Percentiles rank a stretch among this genome's conserved stretches.
Evolutionary conservation across 2,113 vertebrate genomes (phyloP).

Genomic region (Hymenochirus boettgeri): DNA sequence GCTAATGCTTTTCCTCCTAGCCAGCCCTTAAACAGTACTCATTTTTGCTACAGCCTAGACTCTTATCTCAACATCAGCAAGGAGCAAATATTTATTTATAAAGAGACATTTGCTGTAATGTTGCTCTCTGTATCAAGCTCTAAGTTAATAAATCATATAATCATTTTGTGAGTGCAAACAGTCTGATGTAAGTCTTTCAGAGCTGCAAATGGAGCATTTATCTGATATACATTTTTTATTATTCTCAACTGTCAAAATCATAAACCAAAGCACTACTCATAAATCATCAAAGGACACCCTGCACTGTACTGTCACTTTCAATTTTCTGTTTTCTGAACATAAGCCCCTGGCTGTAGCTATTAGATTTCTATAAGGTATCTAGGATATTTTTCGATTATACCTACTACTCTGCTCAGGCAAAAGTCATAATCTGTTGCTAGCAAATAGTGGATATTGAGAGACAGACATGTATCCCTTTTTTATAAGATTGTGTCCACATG

Average conservation of each 20-base stretch:
- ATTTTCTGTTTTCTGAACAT: conserved; percentile 18
- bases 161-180: conserved; percentile 10
- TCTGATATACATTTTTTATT: conserved; percentile 20
- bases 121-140: not conserved
- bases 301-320: conserved; percentile 24
- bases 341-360: conserved; percentile 21
- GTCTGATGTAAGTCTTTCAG: conserved; percentile 12
- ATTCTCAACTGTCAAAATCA: conserved; percentile 25
- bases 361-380: conserved; percentile 16
- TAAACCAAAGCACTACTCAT: conserved; percentile 15
- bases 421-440: not conserved
- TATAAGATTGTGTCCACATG: too few species aligned
- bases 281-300: conserved; percentile 27
- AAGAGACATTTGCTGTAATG: not conserved
- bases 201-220: conserved; percentile 7
- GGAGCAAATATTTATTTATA: not conserved
- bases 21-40: too few species aligned
- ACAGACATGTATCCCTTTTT: not conserved
- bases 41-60: too few species aligned
- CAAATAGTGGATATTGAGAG: not conserved
- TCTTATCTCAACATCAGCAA: not conserved
- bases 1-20: too few species aligned
- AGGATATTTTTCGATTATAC: conserved; percentile 13
- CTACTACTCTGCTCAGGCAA: not conserved
- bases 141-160: conserved; percentile 22